Percentiles rank a stretch among this genome's conserved stretches.
Conservation (phyloP, 2,113 vertebrate species). For the Benitochromis conjunctus region DNA sequence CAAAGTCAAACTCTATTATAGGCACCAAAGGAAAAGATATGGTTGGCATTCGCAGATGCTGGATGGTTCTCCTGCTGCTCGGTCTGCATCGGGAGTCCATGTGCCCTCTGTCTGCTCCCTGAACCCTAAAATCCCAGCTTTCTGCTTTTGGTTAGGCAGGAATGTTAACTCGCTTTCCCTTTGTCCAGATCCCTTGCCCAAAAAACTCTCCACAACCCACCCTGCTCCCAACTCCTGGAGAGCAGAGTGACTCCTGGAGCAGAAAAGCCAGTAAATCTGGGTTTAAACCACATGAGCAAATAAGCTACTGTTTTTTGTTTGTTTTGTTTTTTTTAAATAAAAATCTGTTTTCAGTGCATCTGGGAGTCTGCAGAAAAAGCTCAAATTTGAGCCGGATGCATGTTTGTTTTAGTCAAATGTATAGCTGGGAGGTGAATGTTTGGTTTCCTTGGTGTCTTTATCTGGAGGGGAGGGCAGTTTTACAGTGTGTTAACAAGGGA, state of each 20-base stretch:
- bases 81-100: neutral
- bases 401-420: neutral
- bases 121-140: constrained; percentile 51
- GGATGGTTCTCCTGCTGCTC: neutral
- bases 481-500: neutral
- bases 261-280: constrained; percentile 44
- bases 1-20: neutral
- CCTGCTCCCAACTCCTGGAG: constrained; percentile 6
- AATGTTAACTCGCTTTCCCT: constrained; percentile 59
- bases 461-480: neutral
- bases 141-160: constrained; percentile 70
- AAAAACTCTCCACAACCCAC: constrained; percentile 20
- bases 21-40: neutral
- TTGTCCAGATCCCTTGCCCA: constrained; percentile 47
- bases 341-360: constrained; percentile 1
- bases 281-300: constrained; percentile 37
- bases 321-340: neutral
- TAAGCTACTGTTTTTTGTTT: constrained; percentile 37
- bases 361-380: neutral
- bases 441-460: neutral
- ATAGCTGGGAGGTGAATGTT: neutral
- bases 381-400: neutral
- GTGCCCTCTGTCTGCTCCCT: constrained; percentile 51
- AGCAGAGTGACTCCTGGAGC: constrained; percentile 32
- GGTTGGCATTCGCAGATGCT: constrained; percentile 3